Percentiles rank a stretch among this genome's conserved stretches.
phyloP scores from a whole-genome alignment of 2,797 vertebrate species.

The Myripristis murdjan region DNA sequence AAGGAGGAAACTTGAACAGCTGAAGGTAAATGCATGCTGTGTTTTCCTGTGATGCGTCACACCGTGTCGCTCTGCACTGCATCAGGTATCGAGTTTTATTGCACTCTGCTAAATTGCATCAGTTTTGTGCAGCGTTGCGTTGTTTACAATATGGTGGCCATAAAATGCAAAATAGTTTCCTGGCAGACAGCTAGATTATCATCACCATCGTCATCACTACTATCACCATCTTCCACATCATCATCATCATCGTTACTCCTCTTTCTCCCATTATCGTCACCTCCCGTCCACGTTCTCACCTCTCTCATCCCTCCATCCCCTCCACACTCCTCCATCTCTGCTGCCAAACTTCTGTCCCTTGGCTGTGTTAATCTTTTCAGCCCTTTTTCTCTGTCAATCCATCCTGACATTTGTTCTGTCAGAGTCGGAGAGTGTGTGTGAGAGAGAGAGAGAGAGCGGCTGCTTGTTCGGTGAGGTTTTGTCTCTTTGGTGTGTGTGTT shows the following conservation, averaged over 20 bases:
- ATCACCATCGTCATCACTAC: constrained; percentile 2
- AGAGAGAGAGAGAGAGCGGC: no score
- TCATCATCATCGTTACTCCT: constrained; percentile 26
- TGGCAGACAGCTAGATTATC: constrained; percentile 37
- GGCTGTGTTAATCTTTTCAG: constrained; percentile 1
- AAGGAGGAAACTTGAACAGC: no score
- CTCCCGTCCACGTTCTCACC: constrained; percentile 19
- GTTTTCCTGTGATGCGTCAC: no score
- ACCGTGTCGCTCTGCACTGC: no score
- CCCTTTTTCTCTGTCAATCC: not conserved
- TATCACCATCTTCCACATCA: constrained; percentile 7
- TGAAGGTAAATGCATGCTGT: no score
- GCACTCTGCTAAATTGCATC: no score
- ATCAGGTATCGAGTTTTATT: no score
- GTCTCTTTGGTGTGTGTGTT: not conserved
- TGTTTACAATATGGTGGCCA: constrained; percentile 23
- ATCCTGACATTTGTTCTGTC: not conserved
- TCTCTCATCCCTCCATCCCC: constrained; percentile 24
- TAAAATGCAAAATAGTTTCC: constrained; percentile 29
- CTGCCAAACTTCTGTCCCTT: constrained; percentile 50
- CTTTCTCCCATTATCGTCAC: constrained; percentile 40
- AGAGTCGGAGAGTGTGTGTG: not conserved
- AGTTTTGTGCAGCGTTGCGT: not conserved
- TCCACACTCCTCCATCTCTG: constrained; percentile 30
- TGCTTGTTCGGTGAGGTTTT: not conserved